Base-by-base conservation (phyloP, 2,797 vertebrate genomes). In the Sarcophilus harrisii region DNA sequence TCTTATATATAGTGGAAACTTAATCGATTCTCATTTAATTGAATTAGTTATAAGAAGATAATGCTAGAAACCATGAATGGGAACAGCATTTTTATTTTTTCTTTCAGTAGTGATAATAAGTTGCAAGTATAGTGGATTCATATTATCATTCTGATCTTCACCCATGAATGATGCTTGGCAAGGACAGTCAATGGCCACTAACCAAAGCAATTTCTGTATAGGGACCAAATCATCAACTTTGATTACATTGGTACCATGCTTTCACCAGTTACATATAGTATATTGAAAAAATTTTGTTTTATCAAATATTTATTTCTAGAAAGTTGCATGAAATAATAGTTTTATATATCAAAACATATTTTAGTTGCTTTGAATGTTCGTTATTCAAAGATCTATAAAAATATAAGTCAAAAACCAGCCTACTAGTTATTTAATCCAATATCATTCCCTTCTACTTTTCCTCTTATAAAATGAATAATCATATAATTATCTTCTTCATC, bases 321-420 rank as follows among this genome's bases (percentile, higher is more conserved):
- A 96, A 57, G 0, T 54, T 58, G 24, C 95, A 14, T 92, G 27
- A 45, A 93, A 89, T 91, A 27, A 58, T 87, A 89, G 2, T 32
- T 94, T 96, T 95, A 91, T 45, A 66, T 6, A 73, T 96, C 62
- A 90, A 12, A 93, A 95, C 57, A 94, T 57, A 90, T 49, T 59
- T 87, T 21, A 94, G 93, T 94, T 95, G 59, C 11, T 73, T 93
- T 92, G 28, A 73, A 73, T 38, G 13, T 16, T n/a, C 62, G 16
- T 14, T 66, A 0, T 38, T 38, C n/a, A 38, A 73, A 38, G 66
- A 5, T 32, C 14, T 38, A 73, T 21, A 1, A 73, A 73, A 18
- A 73, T 59, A 5, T 27, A 49, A 49, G 32, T 27, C 16, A 21
- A 38, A 73, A 38, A 16, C 8, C 66, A 73, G 38, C n/a, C 14